Evolutionary conservation across 2,888 invertebrate species (phyloP), one percentile per base, ranked within the genome.

Genomic region (Girardia tigrina): DNA sequence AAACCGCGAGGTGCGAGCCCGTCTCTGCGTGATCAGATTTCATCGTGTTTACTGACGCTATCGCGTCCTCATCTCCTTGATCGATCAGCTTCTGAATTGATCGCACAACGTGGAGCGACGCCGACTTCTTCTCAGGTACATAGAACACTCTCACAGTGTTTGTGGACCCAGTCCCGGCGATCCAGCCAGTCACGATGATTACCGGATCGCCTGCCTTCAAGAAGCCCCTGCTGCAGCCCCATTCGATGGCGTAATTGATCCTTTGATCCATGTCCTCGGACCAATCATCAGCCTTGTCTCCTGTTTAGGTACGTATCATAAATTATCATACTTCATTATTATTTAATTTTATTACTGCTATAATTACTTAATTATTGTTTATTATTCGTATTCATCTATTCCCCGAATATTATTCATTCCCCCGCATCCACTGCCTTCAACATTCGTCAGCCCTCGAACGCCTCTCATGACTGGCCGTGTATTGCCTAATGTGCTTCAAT

Each of bases 111-210:
- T 74, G 69, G 4, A 74, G 76, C 20, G 26, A 23, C 8, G 29
- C 23, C 26, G 28, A 29, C 23, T 26, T 76, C 77, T 42, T 76
- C 28, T 29, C 28, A 6, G 77, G 81, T 6, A 79, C 79, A 71
- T 70, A 78, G 73, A 94, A 89, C 85, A 95, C 88, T 79, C 94
- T 89, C 88, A 94, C 89, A 81, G 94, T 95, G 87, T 95, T 95
- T 84, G 94, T 95, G 85, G 90, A 93, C 72, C 94, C 94, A 79
- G 92, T 90, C 79, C 94, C 94, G 83, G 91, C 90, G 82, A 90
- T 89, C 95, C 95, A 97, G 80, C 97, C 97, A 69, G 95, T 98
- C 76, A 98, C 90, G 77, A 95, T 89, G 69, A 97, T 89, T 6
- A 97, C 89, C 26, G 90, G 88, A 86, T 95, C 93, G 14, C 91